Conservation (phyloP, 2,113 vertebrate genomes). For the Microcebus tavaratra region DNA sequence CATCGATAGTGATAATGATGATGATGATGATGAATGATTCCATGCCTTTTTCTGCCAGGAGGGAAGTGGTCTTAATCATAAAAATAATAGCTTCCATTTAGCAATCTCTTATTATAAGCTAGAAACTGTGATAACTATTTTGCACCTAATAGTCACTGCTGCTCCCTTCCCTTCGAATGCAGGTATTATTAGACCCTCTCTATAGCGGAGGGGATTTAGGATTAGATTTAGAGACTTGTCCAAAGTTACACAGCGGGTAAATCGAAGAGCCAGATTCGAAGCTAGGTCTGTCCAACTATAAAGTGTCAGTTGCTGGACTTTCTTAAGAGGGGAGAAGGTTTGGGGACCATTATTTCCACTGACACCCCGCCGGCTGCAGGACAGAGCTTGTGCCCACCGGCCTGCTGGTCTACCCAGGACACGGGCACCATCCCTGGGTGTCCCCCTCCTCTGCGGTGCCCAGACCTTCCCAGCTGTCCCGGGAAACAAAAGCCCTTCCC, state of each 20-base stretch:
- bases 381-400: not conserved
- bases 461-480: not conserved
- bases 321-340: not conserved
- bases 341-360: not conserved
- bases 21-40: not conserved
- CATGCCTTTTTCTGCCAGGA: not conserved
- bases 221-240: not conserved
- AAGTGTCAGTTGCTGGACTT: not conserved
- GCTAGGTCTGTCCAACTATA: not conserved
- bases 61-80: not conserved
- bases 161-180: not conserved
- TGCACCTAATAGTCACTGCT: not conserved
- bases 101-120: not conserved
- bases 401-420: not conserved
- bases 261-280: not conserved
- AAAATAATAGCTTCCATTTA: not conserved
- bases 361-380: not conserved
- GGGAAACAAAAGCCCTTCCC: not conserved
- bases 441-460: not conserved
- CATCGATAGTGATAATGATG: too few species aligned
- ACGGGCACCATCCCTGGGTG: accelerated
- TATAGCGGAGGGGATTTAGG: not conserved
- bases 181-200: not conserved
- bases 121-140: not conserved
- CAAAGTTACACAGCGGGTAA: not conserved